Base-by-base conservation (phyloP, 2,113 vertebrate genomes). In the Chamaetylas fuelleborni region DNA sequence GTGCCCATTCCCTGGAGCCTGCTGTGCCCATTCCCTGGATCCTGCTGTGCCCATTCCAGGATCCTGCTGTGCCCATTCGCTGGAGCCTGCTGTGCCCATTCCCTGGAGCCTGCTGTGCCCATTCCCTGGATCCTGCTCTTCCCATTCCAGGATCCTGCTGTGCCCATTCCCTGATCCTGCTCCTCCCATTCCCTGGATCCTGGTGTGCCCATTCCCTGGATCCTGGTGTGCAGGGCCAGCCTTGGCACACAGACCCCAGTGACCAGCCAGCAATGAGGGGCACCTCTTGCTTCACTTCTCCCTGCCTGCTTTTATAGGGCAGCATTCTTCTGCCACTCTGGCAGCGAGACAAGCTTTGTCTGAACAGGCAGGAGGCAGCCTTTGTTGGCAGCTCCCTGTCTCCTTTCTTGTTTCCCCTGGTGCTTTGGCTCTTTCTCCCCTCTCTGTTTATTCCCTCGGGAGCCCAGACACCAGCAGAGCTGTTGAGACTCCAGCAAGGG, bases 371-470 rank as follows among this genome's bases (percentile, higher is more conserved):
- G 76, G 8, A 81, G 90, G 94, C 79, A 71, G 81, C 48, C 80
- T 87, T 64, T 85, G 81, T 33, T 86, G 64, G 69, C 50, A 86
- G 79, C 81, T 94, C 66, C 88, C 48, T 11, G 6, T 23, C 94
- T 88, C 64, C 69, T 93, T 48, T 62, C 73, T 91, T n/a, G 12
- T 95, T 97, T 94, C 88, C 78, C 86, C 87, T 43, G 19, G 70
- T 81, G 83, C 88, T 94, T 92, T 96, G 95, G 87, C 96, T 92
- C 86, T 71, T 88, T 62, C 86, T 94, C 71, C 70, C 33, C 69
- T 92, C 88, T 95, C 90, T 97, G 97, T 97, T 97, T 97, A 95
- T 96, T 92, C 88, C 86, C 81, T 54, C 58, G 40, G 88, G 96
- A 97, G 86, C 91, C 74, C 48, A 78, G 88, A 69, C 85, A 92